phyloP scores from a whole-genome alignment of 2,888 invertebrate genomes.

The Apodemia hepburni region DNA sequence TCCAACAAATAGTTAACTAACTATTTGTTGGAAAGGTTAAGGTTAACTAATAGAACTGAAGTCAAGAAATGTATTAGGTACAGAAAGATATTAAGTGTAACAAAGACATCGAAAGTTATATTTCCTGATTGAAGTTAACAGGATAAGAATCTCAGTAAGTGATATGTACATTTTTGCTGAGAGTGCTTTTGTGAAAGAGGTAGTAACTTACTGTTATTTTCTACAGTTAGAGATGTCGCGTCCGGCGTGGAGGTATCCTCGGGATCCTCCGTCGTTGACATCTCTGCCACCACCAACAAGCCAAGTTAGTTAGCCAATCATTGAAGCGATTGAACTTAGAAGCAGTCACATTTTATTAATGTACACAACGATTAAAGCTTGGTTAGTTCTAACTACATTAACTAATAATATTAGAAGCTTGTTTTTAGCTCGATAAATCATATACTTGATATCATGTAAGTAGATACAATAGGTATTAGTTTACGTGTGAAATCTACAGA shows the following conservation, averaged over 20 bases:
- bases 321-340: constrained; percentile 24
- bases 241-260: constrained; percentile 45
- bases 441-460: too few species aligned
- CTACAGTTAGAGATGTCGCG: constrained; percentile 33
- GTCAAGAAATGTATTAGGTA: too few species aligned
- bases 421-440: neutral
- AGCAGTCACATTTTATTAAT: constrained; percentile 5
- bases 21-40: too few species aligned
- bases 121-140: too few species aligned
- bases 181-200: neutral
- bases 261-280: constrained; percentile 43
- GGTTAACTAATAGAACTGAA: too few species aligned
- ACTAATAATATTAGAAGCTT: neutral
- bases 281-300: constrained; percentile 51
- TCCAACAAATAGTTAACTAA: too few species aligned
- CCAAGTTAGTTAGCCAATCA: constrained; percentile 57
- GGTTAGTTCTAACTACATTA: neutral
- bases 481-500: too few species aligned
- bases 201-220: constrained; percentile 30
- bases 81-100: too few species aligned
- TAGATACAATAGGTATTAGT: too few species aligned
- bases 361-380: neutral
- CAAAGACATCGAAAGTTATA: too few species aligned
- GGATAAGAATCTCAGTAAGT: neutral
- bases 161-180: neutral